Percentiles rank a stretch among this genome's conserved stretches.
phyloP scores from a whole-genome alignment of 2,797 vertebrate genomes.

The Oryzias dopingdopingensis region DNA sequence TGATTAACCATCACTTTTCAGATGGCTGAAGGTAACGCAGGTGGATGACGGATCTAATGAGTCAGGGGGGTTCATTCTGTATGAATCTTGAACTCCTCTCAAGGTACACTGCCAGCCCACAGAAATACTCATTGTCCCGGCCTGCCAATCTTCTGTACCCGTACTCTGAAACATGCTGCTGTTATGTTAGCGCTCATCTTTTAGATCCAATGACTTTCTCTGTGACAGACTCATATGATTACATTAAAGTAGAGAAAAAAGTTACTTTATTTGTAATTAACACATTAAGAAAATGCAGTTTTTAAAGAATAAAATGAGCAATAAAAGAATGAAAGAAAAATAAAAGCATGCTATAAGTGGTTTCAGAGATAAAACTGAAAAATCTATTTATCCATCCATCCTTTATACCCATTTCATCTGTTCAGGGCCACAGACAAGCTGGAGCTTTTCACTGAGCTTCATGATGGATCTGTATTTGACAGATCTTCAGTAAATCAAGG shows the following conservation, averaged over 20 bases:
- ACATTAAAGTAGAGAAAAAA: neutral
- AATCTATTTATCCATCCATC: no score
- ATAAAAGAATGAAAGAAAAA: no score
- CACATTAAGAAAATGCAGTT: neutral
- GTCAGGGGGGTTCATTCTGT: slow-evolving; percentile 18
- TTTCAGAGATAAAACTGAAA: no score
- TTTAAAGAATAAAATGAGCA: no score
- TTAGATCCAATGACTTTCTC: slow-evolving; percentile 1
- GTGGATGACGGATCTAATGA: slow-evolving; percentile 23
- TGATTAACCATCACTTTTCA: slow-evolving; percentile 41
- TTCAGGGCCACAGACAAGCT: no score
- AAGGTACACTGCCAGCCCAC: slow-evolving; percentile 7
- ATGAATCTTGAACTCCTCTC: slow-evolving; percentile 13
- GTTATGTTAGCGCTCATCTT: slow-evolving; percentile 9
- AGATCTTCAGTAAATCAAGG: no score
- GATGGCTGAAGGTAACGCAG: slow-evolving; percentile 23
- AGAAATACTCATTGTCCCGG: slow-evolving; percentile 17
- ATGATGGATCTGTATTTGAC: no score
- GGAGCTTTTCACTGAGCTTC: no score
- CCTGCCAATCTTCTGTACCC: neutral
- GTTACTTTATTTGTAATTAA: neutral
- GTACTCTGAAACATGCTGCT: neutral
- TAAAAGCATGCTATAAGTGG: no score
- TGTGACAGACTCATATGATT: slow-evolving; percentile 18
- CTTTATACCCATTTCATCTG: no score